Conservation (phyloP, 2,888 invertebrate species). For the Idaea biselata region DNA sequence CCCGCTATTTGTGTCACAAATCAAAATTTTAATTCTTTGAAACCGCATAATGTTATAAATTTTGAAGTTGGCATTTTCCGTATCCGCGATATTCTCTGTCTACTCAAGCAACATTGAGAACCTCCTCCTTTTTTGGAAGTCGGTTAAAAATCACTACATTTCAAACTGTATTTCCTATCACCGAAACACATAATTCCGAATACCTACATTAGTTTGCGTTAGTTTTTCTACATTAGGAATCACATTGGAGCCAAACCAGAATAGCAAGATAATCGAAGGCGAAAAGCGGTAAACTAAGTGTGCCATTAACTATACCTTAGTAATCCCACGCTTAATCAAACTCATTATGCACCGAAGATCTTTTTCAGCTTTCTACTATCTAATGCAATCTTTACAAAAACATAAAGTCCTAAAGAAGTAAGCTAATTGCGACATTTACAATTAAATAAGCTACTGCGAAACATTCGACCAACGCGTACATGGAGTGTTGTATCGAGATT, state of each 20-base stretch:
- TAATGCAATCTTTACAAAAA: constrained; percentile 15
- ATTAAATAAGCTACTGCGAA: constrained; percentile 26
- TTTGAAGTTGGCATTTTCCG: too few relatives aligned
- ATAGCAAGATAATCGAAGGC: constrained; percentile 11
- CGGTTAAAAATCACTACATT: too few relatives aligned
- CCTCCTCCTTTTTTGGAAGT: too few relatives aligned
- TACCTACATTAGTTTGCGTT: not conserved
- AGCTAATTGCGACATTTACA: constrained; percentile 5
- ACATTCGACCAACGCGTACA: constrained; percentile 29
- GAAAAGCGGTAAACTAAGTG: constrained; percentile 8
- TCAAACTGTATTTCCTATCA: not conserved
- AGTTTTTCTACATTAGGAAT: not conserved
- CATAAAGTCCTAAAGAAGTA: constrained; percentile 14
- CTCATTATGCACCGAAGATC: constrained; percentile 17
- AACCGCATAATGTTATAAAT: too few relatives aligned
- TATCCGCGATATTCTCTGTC: too few relatives aligned
- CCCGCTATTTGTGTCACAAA: too few relatives aligned
- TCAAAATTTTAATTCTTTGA: too few relatives aligned
- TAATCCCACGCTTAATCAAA: constrained; percentile 21
- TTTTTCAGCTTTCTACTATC: constrained; percentile 18
- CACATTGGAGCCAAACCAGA: not conserved
- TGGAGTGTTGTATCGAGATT: too few relatives aligned
- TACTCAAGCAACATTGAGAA: too few relatives aligned
- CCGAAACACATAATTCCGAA: not conserved
- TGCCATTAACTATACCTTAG: constrained; percentile 13